These are phyloP conservation scores for Caenorhabditis uteleia DNA, from an alignment of 2,888 invertebrate species.

Conservation along the genomic window DNA sequence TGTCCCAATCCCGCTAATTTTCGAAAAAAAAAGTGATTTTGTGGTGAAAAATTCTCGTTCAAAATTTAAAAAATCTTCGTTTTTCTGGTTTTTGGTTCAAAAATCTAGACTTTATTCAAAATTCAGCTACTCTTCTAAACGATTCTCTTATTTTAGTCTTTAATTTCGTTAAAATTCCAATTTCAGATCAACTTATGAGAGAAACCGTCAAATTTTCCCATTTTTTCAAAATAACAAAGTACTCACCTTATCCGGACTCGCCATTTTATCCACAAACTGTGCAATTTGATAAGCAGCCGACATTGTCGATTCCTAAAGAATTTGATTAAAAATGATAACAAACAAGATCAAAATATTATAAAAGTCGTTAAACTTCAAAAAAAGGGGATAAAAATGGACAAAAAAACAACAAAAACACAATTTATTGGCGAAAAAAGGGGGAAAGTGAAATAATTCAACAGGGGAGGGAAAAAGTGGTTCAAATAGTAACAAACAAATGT, in stretches of 20 bases:
- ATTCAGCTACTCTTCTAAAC: too few relatives aligned
- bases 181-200: too few relatives aligned
- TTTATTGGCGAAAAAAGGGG: constrained; percentile 1
- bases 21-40: too few relatives aligned
- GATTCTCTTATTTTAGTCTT: too few relatives aligned
- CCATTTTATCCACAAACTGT: constrained; percentile 50
- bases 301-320: constrained; percentile 15
- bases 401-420: constrained; percentile 5
- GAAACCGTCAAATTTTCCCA: too few relatives aligned
- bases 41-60: too few relatives aligned
- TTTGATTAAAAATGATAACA: constrained; percentile 1
- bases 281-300: constrained; percentile 40
- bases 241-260: constrained; percentile 35
- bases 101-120: too few relatives aligned
- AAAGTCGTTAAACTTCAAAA: not conserved
- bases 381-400: not conserved
- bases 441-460: constrained; percentile 1
- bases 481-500: not conserved
- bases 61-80: too few relatives aligned
- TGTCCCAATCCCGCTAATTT: too few relatives aligned
- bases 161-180: too few relatives aligned
- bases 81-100: too few relatives aligned
- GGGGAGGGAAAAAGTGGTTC: not conserved
- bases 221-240: not conserved
- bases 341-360: constrained; percentile 1